These are phyloP conservation scores for Karalla daura DNA, from an alignment of 2,797 vertebrate species.

Conservation along the genomic window DNA sequence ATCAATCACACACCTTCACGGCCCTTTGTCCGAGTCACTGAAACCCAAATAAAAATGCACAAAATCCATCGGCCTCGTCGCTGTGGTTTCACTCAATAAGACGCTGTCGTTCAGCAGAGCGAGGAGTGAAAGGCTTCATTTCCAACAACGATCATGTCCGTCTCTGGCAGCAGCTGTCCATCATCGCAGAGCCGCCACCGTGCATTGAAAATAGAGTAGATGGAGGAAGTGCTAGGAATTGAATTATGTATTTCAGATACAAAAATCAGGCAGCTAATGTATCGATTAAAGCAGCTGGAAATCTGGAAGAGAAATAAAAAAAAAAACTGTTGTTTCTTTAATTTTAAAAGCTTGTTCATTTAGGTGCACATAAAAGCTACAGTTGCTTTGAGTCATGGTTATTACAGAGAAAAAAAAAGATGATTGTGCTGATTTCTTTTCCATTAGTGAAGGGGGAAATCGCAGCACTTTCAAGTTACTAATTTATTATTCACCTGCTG, in stretches of 20 bases:
- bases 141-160: conserved; percentile 12
- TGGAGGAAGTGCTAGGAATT: conserved; percentile 14
- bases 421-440: not conserved
- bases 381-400: not conserved
- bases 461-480: conserved; percentile 3
- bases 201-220: conserved; percentile 15
- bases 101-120: conserved; percentile 22
- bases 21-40: conserved; percentile 49
- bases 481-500: conserved; percentile 31
- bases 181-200: conserved; percentile 5
- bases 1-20: conserved; percentile 55
- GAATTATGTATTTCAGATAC: conserved; percentile 4
- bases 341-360: too few species aligned
- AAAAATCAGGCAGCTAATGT: not conserved
- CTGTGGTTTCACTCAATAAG: conserved; percentile 55
- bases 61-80: conserved; percentile 48
- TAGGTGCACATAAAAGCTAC: not conserved
- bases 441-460: not conserved
- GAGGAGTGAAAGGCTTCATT: conserved; percentile 19
- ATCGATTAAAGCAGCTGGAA: not conserved
- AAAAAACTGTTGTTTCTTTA: too few species aligned
- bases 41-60: conserved; percentile 56
- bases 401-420: not conserved
- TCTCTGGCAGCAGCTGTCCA: conserved; percentile 30
- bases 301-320: not conserved